phyloP scores from a whole-genome alignment of 2,888 invertebrate genomes.

The Erebia palarica region DNA sequence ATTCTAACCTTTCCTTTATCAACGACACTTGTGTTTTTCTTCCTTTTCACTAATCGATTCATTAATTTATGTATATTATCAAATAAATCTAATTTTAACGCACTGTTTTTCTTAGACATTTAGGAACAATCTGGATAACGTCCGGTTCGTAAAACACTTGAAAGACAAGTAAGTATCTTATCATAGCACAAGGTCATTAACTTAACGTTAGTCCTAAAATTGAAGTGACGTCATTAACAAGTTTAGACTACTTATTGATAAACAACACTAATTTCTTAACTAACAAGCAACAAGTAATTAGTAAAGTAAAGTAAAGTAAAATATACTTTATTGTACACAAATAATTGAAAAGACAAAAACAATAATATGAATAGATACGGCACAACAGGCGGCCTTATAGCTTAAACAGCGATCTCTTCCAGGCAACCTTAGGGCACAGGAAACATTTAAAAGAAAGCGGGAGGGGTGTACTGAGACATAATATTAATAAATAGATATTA shows the following conservation, averaged over 20 bases:
- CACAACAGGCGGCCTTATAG: too few relatives aligned
- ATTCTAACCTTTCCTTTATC: not conserved
- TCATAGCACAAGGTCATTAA: slow-evolving; percentile 13
- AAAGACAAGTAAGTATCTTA: not conserved
- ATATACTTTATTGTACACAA: too few relatives aligned
- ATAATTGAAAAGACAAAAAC: too few relatives aligned
- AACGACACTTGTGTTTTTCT: not conserved
- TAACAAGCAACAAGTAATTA: not conserved
- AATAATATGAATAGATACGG: too few relatives aligned
- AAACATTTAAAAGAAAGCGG: too few relatives aligned
- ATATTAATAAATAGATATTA: too few relatives aligned
- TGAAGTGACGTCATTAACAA: not conserved
- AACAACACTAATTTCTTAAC: slow-evolving; percentile 1
- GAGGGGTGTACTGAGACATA: too few relatives aligned
- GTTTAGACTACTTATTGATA: slow-evolving; percentile 1
- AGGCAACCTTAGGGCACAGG: too few relatives aligned
- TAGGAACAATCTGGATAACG: not conserved
- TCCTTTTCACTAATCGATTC: not conserved
- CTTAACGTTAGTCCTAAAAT: not conserved
- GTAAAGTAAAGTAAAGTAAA: too few relatives aligned
- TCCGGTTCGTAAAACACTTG: not conserved
- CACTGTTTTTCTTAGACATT: not conserved
- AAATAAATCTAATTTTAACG: not conserved
- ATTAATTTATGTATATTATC: not conserved
- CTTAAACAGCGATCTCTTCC: too few relatives aligned